A percentile compares a stretch with the other conserved stretches of the same genome.
These are phyloP conservation scores for Muscidifurax raptorellus DNA, from an alignment of 1,140 invertebrate species.

Conservation along the genomic window DNA sequence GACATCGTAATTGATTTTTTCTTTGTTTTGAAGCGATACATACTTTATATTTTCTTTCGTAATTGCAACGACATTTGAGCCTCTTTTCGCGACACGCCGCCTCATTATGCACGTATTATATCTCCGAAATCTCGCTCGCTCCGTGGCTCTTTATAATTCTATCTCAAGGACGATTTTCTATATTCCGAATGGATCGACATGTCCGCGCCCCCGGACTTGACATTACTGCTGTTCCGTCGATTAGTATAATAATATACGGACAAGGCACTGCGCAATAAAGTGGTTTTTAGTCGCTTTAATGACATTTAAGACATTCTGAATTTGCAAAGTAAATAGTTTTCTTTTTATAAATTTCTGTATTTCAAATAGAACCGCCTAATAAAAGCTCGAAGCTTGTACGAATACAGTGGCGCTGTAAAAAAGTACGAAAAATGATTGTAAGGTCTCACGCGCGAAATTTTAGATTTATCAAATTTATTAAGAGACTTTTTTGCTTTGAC, in stretches of 20 bases:
- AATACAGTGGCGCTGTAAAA: constrained; percentile 19
- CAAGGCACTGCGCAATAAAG: constrained; percentile 53
- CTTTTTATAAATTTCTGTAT: background rate
- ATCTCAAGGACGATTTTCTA: constrained; percentile 28
- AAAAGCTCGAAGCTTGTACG: constrained; percentile 15
- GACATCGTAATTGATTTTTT: background rate
- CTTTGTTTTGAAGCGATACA: background rate
- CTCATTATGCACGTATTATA: background rate
- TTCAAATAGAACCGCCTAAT: background rate
- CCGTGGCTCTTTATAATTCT: constrained; percentile 6
- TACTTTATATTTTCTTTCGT: background rate
- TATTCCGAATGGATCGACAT: constrained; percentile 19
- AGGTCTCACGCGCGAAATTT: constrained; percentile 8
- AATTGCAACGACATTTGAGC: constrained; percentile 25
- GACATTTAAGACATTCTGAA: constrained; percentile 11
- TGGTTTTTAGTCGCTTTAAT: constrained; percentile 34
- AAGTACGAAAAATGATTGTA: constrained; percentile 41
- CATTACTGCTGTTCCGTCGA: constrained; percentile 21
- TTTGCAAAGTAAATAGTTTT: constrained; percentile 24
- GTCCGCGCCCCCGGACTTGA: constrained; percentile 14
- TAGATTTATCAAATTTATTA: constrained; percentile 24
- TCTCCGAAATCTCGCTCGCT: constrained; percentile 15
- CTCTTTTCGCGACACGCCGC: background rate
- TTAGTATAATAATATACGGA: constrained; percentile 32
- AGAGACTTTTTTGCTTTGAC: background rate